Conservation (phyloP, 2,113 vertebrate genomes). For the Cathartes aura region DNA sequence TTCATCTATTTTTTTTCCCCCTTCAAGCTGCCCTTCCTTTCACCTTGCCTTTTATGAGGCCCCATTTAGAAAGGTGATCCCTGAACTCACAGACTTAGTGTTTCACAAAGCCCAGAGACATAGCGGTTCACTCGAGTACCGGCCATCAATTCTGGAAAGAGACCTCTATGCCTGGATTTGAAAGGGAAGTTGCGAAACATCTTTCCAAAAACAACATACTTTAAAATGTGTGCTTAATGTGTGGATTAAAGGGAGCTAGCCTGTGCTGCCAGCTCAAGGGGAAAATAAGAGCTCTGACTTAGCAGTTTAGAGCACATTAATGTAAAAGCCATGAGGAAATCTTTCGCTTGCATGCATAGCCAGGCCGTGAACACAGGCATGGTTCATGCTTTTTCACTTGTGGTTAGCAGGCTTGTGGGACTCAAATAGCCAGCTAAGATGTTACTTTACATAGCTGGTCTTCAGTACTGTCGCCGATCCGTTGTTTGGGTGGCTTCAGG, state of each 20-base stretch:
- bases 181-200: constrained; percentile 28
- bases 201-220: constrained; percentile 60
- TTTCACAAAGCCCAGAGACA: constrained; percentile 28
- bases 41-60: constrained; percentile 53
- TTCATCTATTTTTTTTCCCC: neutral
- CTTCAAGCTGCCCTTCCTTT: constrained; percentile 61
- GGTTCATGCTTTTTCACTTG: neutral
- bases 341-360: neutral
- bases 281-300: constrained; percentile 57
- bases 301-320: constrained; percentile 44
- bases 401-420: neutral
- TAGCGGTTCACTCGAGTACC: neutral
- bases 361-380: neutral
- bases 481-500: neutral
- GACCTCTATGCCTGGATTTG: neutral
- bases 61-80: constrained; percentile 30
- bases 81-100: neutral
- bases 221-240: constrained; percentile 38
- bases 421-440: neutral
- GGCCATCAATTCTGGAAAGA: constrained; percentile 20
- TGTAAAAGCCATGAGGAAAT: neutral
- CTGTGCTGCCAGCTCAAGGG: constrained; percentile 29
- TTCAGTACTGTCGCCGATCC: neutral
- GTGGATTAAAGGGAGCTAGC: constrained; percentile 45
- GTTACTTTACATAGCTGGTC: neutral